Percentiles rank a stretch among this genome's conserved stretches.
These are phyloP conservation scores for Xiphophorus birchmanni DNA, from an alignment of 2,797 vertebrate genomes.

Conservation along the genomic window DNA sequence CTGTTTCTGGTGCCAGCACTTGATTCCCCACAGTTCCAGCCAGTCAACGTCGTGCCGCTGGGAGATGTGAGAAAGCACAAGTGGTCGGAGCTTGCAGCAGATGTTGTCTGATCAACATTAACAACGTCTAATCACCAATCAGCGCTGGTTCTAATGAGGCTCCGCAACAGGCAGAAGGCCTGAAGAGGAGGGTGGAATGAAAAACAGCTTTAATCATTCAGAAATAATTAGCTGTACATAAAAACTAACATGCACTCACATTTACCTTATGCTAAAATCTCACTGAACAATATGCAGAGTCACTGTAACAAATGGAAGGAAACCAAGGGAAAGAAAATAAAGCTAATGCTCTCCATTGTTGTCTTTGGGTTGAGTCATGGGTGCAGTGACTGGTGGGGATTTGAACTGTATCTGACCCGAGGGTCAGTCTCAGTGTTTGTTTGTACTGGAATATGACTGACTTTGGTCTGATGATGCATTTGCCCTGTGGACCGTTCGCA, in stretches of 20 bases:
- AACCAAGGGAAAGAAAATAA: slow-evolving; percentile 64
- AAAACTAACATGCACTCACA: slow-evolving; percentile 18
- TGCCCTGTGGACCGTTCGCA: slow-evolving; percentile 65
- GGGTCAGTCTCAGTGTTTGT: slow-evolving; percentile 71
- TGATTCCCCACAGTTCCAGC: slow-evolving; percentile 45
- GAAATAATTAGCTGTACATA: slow-evolving; percentile 48
- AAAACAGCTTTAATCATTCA: slow-evolving; percentile 48
- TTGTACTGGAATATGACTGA: slow-evolving; percentile 77
- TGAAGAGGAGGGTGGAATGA: slow-evolving; percentile 21
- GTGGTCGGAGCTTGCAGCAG: slow-evolving; percentile 57
- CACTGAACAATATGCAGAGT: slow-evolving; percentile 27
- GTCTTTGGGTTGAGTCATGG: slow-evolving; percentile 73
- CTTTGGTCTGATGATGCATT: slow-evolving; percentile 76
- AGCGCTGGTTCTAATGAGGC: slow-evolving; percentile 58
- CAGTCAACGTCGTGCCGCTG: slow-evolving; percentile 30
- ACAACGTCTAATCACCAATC: slow-evolving; percentile 74
- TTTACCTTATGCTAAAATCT: slow-evolving; percentile 52
- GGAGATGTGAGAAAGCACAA: slow-evolving; percentile 48
- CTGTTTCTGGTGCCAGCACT: slow-evolving; percentile 44
- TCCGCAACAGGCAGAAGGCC: slow-evolving; percentile 42
- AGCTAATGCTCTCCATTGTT: slow-evolving; percentile 68
- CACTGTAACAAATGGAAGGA: slow-evolving; percentile 49
- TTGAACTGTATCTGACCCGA: slow-evolving; percentile 68
- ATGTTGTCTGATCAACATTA: slow-evolving; percentile 69
- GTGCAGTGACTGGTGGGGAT: slow-evolving; percentile 64